Base-by-base conservation (phyloP, 2,888 invertebrate genomes). In the Orthosia gothica region DNA sequence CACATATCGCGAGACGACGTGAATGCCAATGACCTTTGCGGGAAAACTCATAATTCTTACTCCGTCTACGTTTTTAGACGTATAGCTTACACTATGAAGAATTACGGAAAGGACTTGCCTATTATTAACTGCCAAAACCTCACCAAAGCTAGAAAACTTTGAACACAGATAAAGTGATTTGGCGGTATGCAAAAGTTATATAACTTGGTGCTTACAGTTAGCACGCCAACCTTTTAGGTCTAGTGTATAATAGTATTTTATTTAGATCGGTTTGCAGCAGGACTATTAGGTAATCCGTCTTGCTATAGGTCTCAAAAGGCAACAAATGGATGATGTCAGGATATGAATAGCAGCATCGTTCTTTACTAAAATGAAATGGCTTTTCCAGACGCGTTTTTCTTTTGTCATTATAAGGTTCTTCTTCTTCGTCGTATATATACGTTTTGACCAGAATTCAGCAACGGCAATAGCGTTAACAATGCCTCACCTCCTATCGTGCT, bases 11-110 rank as follows among this genome's bases (percentile, higher is more conserved):
- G 74, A 79, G 76, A 82, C 79, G 85, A 89, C 88, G 86, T 74
- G 76, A 83, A 76, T 78, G 85, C 77, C 89, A 88, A 83, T 86
- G 89, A 89, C 86, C 91, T 89, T 87, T 73, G 76, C 72, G 86
- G 84, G 85, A 78, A 86, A 84, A 85, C 84, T 90, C 82, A 83
- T 82, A 81, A 87, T 86, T 86, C 87, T 87, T 84, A 75, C 76
- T 66, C 64, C 74, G 74, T 82, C 79, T 82, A 74, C 66, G 71
- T 78, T 83, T 81, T 82, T 81, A 81, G 68, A 78, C 47, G 62
- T 74, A 77, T 74, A 69, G 64, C 70, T 75, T 79, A 81, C 69
- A 76, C 54, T 70, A 74, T 75, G 72, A 82, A 68, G 66, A 66
- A 82, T 76, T 68, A 72, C 71, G 32, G 58, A 59, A 70, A 73